Evolutionary conservation across 1,140 invertebrate species (phyloP).

Genomic region (Drosophila persimilis): DNA sequence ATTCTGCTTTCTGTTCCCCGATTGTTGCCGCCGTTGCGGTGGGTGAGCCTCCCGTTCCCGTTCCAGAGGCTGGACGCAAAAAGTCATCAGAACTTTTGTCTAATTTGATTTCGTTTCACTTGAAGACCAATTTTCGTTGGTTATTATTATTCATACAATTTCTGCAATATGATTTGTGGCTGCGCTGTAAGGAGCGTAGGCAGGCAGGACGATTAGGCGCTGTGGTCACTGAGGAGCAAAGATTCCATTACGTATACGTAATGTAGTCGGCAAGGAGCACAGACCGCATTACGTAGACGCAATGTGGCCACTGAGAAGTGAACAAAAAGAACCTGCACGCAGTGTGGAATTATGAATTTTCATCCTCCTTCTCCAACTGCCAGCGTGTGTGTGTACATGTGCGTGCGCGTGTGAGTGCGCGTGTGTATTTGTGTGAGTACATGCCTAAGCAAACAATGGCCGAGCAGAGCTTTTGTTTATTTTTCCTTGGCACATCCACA

Average conservation of each 20-base stretch:
- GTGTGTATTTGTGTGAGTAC: constrained; percentile 7
- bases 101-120: constrained; percentile 77
- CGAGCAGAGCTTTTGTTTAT: constrained; percentile 71
- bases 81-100: constrained; percentile 66
- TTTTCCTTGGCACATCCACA: constrained; percentile 43
- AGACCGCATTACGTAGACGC: constrained; percentile 40
- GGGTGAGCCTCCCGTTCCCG: neutral
- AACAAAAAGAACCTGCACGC: no score
- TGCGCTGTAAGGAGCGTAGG: constrained; percentile 29
- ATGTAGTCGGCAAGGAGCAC: constrained; percentile 2
- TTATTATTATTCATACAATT: constrained; percentile 62
- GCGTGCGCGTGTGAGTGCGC: neutral
- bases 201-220: constrained; percentile 43
- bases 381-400: neutral
- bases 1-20: no score
- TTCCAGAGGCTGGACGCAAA: neutral
- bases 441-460: constrained; percentile 63
- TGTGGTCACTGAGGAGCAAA: constrained; percentile 12
- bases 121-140: constrained; percentile 63
- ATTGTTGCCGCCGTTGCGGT: no score
- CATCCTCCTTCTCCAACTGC: constrained; percentile 17
- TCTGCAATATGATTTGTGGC: constrained; percentile 22
- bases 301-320: constrained; percentile 6
- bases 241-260: constrained; percentile 45
- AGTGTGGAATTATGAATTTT: constrained; percentile 58